Base-by-base conservation (phyloP, 2,113 vertebrate genomes). In the Brienomyrus longianalis region DNA sequence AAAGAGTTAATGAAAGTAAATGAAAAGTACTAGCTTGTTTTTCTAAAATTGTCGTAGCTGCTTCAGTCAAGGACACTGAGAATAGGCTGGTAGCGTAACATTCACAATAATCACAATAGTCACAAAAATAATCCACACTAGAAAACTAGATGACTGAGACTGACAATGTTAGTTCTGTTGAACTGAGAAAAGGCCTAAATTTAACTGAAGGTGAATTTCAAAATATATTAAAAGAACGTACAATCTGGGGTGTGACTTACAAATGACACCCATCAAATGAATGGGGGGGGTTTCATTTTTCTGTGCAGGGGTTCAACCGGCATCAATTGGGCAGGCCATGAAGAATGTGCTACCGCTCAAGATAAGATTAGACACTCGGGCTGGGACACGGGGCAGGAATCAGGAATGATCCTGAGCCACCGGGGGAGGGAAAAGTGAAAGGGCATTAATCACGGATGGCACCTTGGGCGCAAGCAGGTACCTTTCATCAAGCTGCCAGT, bases 391-490 rank as follows among this genome's bases (percentile, higher is more conserved):
- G 51, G 27, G 51, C 83, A 43, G 86, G 35, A 88, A 39, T 47
- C 83, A 84, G 83, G 35, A 43, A 84, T 27, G 19, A 47, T 48
- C 45, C 51, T 88, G 86, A 45, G 54, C 56, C 13, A 62, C 35
- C 8, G 3, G 2, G 59, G 6, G 3, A 47, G 10, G 39, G 54
- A 47, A 62, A 62, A 19, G 39, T 48, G 59, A 35, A 70, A 45
- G 35, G 56, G 43, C 45, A 70, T 88, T 62, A 88, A 70, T 88
- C 87, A 88, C n/a, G n/a, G 31, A n/a, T 35, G 50, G 27, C 87
- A 43, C 87, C 17, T 21, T n/a, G 56, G 56, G 39, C 13, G 13
- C 19, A 48, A 11, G 87, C 35, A 88, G 56, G 56, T 48, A 88
- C 35, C 87, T 66, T 66, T 39, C 11, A 77, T 77, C 70, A 77